A percentile compares a stretch with the other conserved stretches of the same genome.
Evolutionary conservation across 1,140 invertebrate genomes (phyloP).

Genomic region (Popillia japonica): DNA sequence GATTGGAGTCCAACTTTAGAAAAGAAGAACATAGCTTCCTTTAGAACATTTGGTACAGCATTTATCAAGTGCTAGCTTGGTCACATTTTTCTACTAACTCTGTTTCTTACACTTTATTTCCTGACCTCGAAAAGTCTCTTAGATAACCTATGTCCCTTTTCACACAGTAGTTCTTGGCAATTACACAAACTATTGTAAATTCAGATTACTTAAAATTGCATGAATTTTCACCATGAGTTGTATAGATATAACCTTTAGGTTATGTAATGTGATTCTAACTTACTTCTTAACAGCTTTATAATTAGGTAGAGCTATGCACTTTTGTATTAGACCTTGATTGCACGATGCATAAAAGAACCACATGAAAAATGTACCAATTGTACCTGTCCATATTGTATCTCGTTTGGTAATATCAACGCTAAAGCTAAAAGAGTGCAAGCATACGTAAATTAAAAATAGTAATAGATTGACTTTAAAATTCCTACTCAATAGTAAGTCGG

Average conservation of each 20-base stretch:
- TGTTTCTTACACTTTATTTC: too few relatives aligned
- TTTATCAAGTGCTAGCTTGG: too few relatives aligned
- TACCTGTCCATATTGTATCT: slow-evolving; percentile 67
- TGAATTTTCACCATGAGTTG: too few relatives aligned
- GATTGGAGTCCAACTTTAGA: too few relatives aligned
- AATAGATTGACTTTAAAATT: slow-evolving; percentile 52
- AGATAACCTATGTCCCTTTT: background rate
- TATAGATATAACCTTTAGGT: slow-evolving; percentile 46
- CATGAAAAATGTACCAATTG: slow-evolving; percentile 65
- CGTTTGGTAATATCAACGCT: slow-evolving; percentile 62
- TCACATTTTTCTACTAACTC: too few relatives aligned
- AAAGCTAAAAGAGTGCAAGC: background rate
- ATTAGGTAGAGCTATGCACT: slow-evolving; percentile 66
- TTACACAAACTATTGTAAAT: too few relatives aligned
- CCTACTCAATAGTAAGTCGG: slow-evolving; percentile 2
- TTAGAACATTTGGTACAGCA: too few relatives aligned
- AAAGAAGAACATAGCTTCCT: too few relatives aligned
- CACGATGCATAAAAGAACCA: slow-evolving; percentile 67
- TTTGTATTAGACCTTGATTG: slow-evolving; percentile 68
- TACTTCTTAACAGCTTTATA: slow-evolving; percentile 64
- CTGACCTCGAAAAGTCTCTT: too few relatives aligned
- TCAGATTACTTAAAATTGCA: too few relatives aligned
- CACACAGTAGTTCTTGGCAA: background rate
- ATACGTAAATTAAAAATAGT: too few relatives aligned
- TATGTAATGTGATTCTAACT: slow-evolving; percentile 27